A percentile compares a stretch with the other conserved stretches of the same genome.
Evolutionary conservation across 1,140 invertebrate genomes (phyloP).

Genomic region (Lasioglossum baleicum): DNA sequence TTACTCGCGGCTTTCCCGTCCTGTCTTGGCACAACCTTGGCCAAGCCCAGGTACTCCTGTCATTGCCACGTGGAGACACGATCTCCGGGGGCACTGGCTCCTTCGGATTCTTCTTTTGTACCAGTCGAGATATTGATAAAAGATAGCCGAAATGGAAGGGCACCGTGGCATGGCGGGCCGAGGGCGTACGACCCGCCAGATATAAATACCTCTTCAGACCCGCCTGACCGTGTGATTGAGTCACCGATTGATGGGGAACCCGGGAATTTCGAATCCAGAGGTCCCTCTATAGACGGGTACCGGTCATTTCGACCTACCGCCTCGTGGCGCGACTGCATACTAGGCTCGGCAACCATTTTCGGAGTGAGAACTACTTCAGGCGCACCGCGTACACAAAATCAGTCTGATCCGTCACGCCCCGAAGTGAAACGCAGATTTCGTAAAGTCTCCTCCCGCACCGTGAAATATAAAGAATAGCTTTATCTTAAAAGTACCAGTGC

Average conservation of each 20-base stretch:
- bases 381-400: too few relatives aligned
- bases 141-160: constrained; percentile 3
- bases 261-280: neutral
- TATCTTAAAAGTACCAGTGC: too few relatives aligned
- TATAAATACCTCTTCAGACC: neutral
- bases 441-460: too few relatives aligned
- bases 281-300: neutral
- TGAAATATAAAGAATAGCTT: too few relatives aligned
- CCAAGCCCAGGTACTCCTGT: constrained; percentile 59
- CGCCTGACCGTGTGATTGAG: neutral
- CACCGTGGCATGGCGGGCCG: neutral
- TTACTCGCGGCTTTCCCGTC: constrained; percentile 23
- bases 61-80: constrained; percentile 59
- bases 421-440: too few relatives aligned
- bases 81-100: constrained; percentile 18
- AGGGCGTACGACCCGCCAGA: neutral
- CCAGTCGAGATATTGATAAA: constrained; percentile 7
- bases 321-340: too few relatives aligned
- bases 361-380: too few relatives aligned
- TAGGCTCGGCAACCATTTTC: too few relatives aligned
- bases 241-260: neutral
- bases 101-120: constrained; percentile 5
- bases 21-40: constrained; percentile 60
- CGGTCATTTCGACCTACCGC: too few relatives aligned
- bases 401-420: too few relatives aligned